Conservation (phyloP, 2,888 invertebrate genomes). For the Dryobota labecula region DNA sequence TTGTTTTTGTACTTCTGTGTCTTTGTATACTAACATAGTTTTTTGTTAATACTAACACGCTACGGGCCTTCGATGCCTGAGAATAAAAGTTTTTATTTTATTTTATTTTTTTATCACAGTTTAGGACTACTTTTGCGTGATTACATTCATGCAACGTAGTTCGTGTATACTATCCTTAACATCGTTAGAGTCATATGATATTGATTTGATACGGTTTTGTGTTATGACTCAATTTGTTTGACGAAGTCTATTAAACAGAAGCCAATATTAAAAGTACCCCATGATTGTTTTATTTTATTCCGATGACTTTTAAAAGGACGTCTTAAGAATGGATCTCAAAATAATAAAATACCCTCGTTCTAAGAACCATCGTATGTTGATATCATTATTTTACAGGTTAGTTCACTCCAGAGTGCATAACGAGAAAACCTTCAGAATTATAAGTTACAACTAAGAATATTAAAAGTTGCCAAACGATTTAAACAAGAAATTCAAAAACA, state of each 20-base stretch:
- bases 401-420: not conserved
- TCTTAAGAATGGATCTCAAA: not conserved
- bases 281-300: not conserved
- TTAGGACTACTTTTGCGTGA: not conserved
- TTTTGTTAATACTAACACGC: too few relatives aligned
- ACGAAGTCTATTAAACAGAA: constrained; percentile 28
- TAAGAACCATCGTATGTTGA: not conserved
- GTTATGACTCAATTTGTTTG: constrained; percentile 44
- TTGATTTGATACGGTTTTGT: constrained; percentile 48
- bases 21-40: too few relatives aligned
- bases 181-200: constrained; percentile 28
- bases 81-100: too few relatives aligned
- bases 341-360: too few relatives aligned
- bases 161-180: constrained; percentile 22
- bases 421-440: not conserved
- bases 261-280: not conserved
- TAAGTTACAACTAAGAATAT: too few relatives aligned
- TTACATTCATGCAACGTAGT: not conserved
- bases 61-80: too few relatives aligned
- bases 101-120: too few relatives aligned
- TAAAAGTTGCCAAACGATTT: too few relatives aligned
- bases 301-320: not conserved
- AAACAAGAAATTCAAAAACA: too few relatives aligned
- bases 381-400: not conserved
- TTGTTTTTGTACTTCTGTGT: too few relatives aligned